These are phyloP conservation scores for Solea solea DNA, from an alignment of 2,113 vertebrate species.

Conservation along the genomic window DNA sequence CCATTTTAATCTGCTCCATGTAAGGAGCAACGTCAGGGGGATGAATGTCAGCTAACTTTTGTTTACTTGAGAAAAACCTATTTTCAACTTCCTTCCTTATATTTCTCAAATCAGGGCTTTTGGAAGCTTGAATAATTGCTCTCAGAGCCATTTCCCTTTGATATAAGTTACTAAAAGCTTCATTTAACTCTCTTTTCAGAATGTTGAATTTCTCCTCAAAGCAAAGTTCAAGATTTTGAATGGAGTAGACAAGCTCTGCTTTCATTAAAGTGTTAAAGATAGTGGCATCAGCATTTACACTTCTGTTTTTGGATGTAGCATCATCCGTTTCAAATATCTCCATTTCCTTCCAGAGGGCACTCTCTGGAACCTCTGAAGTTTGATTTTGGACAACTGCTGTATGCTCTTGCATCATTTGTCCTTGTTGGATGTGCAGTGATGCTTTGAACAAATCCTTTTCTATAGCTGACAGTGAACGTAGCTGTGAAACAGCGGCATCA, in stretches of 20 bases:
- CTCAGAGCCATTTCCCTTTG: slow-evolving; percentile 85
- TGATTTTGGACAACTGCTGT: slow-evolving; percentile 31
- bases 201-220: slow-evolving; percentile 85
- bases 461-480: slow-evolving; percentile 81
- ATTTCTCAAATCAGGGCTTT: slow-evolving; percentile 81
- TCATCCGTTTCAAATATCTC: slow-evolving; percentile 76
- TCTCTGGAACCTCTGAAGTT: slow-evolving; percentile 74
- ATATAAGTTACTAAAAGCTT: slow-evolving; percentile 83
- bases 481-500: slow-evolving; percentile 70
- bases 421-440: slow-evolving; percentile 79
- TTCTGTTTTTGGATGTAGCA: slow-evolving; percentile 37
- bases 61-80: slow-evolving; percentile 72
- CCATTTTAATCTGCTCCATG: slow-evolving; percentile 77
- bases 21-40: slow-evolving; percentile 74
- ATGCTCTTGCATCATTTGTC: slow-evolving; percentile 57
- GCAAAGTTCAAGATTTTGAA: slow-evolving; percentile 86
- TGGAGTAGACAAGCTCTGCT: slow-evolving; percentile 87
- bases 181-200: slow-evolving; percentile 86
- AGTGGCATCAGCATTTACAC: slow-evolving; percentile 40
- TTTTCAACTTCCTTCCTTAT: slow-evolving; percentile 84
- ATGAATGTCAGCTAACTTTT: slow-evolving; percentile 69
- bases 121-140: slow-evolving; percentile 82
- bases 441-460: slow-evolving; percentile 83
- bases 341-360: slow-evolving; percentile 88
- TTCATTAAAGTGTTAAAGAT: slow-evolving; percentile 80